Evolutionary conservation across 2,797 vertebrate species (phyloP), one percentile per base, ranked within the genome.

Genomic region (Labeo calbasu): DNA sequence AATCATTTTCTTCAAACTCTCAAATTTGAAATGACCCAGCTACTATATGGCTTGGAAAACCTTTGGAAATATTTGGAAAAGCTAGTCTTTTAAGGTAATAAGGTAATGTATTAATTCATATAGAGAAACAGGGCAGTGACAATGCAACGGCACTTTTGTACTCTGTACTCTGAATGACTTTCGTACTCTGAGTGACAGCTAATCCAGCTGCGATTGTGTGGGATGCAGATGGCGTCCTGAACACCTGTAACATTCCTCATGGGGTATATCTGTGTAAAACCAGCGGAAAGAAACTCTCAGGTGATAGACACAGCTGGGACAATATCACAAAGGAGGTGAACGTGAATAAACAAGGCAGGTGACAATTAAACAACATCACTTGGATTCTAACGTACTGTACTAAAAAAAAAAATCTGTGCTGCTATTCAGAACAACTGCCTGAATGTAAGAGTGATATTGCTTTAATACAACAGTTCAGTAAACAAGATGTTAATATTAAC

Each of bases 171-270:
- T 77, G 61, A 28, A 63, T 28, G 61, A 8, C 55, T 36, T 53
- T 77, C 53, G 6, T 25, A 17, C 50, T 69, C 15, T 82, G 68
- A 68, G n/a, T 66, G 68, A 82, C 84, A 78, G 81, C 11, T 77
- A 63, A 85, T 77, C 50, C 72, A 70, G 65, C 79, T 76, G 71
- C 48, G 71, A 78, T 23, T 79, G 40, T 76, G 61, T 57, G 50
- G 72, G 50, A 77, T 57, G 46, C 72, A 76, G 68, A 63, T 80
- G 68, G 25, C 5, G 23, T 10, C 2, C 28, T 70, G 23, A 72
- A 76, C 70, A 68, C 69, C 79, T 80, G 61, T 77, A 57, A 19
- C 50, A 85, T n/a, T 17, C n/a, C 46, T 32, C 61, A 51, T 25
- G 36, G 59, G 61, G 10, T 12, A 69, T 40, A 80, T 57, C 13